Base-by-base conservation (phyloP, 2,797 vertebrate species). In the Dicrostonyx torquatus region DNA sequence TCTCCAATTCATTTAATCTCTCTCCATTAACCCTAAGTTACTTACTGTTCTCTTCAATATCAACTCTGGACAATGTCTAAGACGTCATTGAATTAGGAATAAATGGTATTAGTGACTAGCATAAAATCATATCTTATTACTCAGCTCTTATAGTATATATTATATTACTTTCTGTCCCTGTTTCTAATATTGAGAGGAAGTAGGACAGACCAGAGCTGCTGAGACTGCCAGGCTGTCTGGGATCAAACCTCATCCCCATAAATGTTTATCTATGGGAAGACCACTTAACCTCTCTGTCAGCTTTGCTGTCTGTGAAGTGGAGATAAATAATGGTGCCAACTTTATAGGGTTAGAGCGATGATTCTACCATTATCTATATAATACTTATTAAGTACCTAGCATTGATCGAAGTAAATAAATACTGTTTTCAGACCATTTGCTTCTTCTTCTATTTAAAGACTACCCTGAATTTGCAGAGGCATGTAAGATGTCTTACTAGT, bases 1-100 rank as follows among this genome's bases (percentile, higher is more conserved):
- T 86, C 55, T 92, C 83, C 75, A 91, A 45, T 43, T 92, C 29
- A 82, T 82, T 90, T 91, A 45, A 68, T 93, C 48, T 86, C 45
- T 77, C 85, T 43, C 43, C 62, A 58, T 90, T 92, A 89, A 90
- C 83, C 58, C 64, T 50, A 76, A 29, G 62, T 90, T 89, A 90
- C 73, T 82, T 66, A 53, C 37, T 48, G 43, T 87, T 95, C 64
- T 64, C 45, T 80, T 96, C 68, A 14, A 5, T 90, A 82, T 95
- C 29, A 45, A 29, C 85, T 90, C 60, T 86, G 55, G 37, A 87
- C n/a, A 60, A 73, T 86, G 55, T 82, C 89, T 78, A 40, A 83
- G 53, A 64, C 40, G 43, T 90, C 77, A 73, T 73, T 96, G 82
- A 88, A 85, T 87, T 88, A 88, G 66, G 50, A 77, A 29, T 82